Evolutionary conservation across 2,797 vertebrate genomes (phyloP).

Genomic region (Sebastes kiyomatsui): DNA sequence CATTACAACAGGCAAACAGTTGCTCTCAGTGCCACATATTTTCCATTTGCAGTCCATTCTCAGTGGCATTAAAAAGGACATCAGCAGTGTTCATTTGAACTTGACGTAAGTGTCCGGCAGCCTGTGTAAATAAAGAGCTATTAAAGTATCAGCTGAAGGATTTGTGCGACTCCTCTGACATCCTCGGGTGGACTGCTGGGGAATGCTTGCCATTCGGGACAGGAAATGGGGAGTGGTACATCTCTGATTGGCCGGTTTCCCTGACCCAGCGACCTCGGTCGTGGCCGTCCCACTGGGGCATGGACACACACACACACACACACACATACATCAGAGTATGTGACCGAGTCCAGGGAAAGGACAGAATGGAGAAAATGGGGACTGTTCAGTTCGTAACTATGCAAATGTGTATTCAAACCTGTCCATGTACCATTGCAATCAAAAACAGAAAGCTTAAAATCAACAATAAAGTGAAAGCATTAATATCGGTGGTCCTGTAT

Average conservation of each 20-base stretch:
- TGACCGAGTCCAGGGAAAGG: slow-evolving; percentile 11
- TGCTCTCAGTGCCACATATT: not conserved
- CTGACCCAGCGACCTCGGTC: slow-evolving; percentile 55
- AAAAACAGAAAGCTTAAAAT: not conserved
- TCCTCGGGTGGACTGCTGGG: slow-evolving; percentile 33
- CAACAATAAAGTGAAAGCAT: not conserved
- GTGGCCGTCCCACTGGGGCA: slow-evolving; percentile 56
- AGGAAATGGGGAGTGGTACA: slow-evolving; percentile 69
- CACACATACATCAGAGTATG: not conserved
- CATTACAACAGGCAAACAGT: not conserved
- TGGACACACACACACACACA: slow-evolving; percentile 24
- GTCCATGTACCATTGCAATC: not conserved
- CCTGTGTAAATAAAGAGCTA: slow-evolving; percentile 33
- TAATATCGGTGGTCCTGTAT: not conserved
- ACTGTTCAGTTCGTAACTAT: not conserved
- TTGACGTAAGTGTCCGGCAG: not conserved
- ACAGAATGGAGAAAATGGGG: not conserved
- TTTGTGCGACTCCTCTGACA: slow-evolving; percentile 34
- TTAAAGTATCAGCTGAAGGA: slow-evolving; percentile 3
- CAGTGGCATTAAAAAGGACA: not conserved
- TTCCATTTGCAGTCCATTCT: not conserved
- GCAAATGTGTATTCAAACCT: not conserved
- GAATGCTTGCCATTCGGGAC: slow-evolving; percentile 53
- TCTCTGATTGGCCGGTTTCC: slow-evolving; percentile 57
- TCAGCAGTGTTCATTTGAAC: not conserved